phyloP scores from a whole-genome alignment of 2,113 vertebrate genomes.

The Microcebus griseorufus region DNA sequence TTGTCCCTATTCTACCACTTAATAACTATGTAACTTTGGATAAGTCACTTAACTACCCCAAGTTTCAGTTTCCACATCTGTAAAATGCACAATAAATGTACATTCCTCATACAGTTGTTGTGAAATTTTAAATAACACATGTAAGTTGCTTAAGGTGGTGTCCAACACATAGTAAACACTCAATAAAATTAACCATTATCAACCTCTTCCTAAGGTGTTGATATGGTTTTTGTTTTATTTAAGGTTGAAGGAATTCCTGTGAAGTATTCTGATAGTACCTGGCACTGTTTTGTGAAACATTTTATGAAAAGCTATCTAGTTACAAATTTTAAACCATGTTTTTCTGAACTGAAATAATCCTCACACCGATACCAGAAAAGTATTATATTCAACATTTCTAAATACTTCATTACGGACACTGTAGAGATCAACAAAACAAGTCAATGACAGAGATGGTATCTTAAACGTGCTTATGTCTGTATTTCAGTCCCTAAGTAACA shows the following conservation, averaged over 20 bases:
- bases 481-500: neutral
- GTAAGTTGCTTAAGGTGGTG: neutral
- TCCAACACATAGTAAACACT: neutral
- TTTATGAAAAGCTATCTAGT: neutral
- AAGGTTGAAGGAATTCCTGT: neutral
- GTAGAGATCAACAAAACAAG: neutral
- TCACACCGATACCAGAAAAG: neutral
- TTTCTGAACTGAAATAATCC: slow-evolving; percentile 20
- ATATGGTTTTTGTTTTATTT: neutral
- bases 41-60: neutral
- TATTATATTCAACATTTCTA: neutral
- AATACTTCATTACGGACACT: neutral
- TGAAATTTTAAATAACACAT: neutral
- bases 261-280: neutral
- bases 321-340: slow-evolving; percentile 24
- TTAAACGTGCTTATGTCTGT: slow-evolving; percentile 4
- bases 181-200: slow-evolving; percentile 14
- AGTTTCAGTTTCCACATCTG: neutral
- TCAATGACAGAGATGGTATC: neutral
- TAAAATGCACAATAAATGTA: neutral
- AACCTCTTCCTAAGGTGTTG: neutral
- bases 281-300: neutral
- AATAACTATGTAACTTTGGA: neutral
- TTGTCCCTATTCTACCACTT: neutral
- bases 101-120: neutral